These are phyloP conservation scores for Acestrorhynchus altus DNA, from an alignment of 2,797 vertebrate genomes.

Conservation along the genomic window DNA sequence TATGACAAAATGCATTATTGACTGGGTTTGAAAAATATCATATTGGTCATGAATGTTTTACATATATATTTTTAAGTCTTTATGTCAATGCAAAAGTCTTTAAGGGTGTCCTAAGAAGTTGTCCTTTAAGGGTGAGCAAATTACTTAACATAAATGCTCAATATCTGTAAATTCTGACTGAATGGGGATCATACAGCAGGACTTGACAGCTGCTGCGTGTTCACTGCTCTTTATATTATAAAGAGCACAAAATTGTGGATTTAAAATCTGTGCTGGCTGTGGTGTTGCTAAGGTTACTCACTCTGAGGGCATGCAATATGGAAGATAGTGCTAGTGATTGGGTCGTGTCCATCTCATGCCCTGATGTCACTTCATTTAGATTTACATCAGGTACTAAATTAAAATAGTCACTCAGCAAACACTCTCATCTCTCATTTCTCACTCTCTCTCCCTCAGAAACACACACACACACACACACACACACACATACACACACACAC, in stretches of 20 bases:
- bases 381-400: slow-evolving; percentile 97
- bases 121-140: neutral
- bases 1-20: no score
- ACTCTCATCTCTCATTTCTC: slow-evolving; percentile 83
- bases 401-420: slow-evolving; percentile 95
- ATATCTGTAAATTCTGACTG: neutral
- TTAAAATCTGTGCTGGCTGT: slow-evolving; percentile 71
- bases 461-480: slow-evolving; percentile 11
- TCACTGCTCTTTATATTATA: slow-evolving; percentile 56
- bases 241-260: slow-evolving; percentile 72
- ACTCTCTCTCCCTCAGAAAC: slow-evolving; percentile 72
- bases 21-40: no score
- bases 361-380: slow-evolving; percentile 95
- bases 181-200: neutral
- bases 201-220: slow-evolving; percentile 2
- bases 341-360: slow-evolving; percentile 86
- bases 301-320: slow-evolving; percentile 72
- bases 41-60: no score
- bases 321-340: slow-evolving; percentile 72
- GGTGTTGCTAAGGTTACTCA: slow-evolving; percentile 82
- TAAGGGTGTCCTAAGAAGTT: no score
- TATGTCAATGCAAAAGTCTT: no score
- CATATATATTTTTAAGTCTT: no score
- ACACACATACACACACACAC: slow-evolving; percentile 29
- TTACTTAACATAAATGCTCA: neutral